These are phyloP conservation scores for Rhabdornis inornatus DNA, from an alignment of 2,113 vertebrate species.

Conservation along the genomic window DNA sequence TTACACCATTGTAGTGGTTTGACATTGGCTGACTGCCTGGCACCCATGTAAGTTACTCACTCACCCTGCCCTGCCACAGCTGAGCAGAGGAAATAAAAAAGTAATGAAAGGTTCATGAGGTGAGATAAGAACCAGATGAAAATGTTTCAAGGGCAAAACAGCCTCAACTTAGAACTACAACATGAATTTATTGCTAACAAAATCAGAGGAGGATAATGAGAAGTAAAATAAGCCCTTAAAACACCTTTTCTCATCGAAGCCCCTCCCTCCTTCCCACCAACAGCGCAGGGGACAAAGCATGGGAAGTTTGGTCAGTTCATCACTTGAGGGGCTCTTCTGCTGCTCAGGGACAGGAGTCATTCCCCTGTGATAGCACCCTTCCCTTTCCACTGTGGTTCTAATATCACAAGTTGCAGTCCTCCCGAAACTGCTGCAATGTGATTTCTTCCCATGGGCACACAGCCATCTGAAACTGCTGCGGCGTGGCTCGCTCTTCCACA, in stretches of 20 bases:
- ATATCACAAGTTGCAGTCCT: too few relatives aligned
- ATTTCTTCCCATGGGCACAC: too few relatives aligned
- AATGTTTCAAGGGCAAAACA: neutral
- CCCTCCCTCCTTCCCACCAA: neutral
- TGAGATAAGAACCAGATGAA: neutral
- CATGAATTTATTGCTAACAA: neutral
- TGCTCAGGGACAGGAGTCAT: neutral
- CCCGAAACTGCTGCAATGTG: too few relatives aligned
- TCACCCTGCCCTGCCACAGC: neutral
- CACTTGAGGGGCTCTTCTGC: accelerated
- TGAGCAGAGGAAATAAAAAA: neutral
- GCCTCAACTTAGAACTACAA: neutral
- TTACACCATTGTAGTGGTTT: accelerated
- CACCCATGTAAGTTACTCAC: neutral
- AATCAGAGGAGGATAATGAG: neutral
- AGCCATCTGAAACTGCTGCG: too few relatives aligned
- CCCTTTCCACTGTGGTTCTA: too few relatives aligned
- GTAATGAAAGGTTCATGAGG: neutral
- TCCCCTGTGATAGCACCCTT: too few relatives aligned
- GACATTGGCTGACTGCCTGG: neutral
- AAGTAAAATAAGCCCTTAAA: neutral
- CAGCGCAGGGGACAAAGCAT: accelerated
- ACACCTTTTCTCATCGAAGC: accelerated
- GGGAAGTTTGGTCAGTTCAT: too few relatives aligned
- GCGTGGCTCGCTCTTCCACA: too few relatives aligned